A percentile compares a stretch with the other conserved stretches of the same genome.
These are phyloP conservation scores for Elgonia sp. DNA, from an alignment of 2,888 invertebrate genomes.

Conservation along the genomic window DNA sequence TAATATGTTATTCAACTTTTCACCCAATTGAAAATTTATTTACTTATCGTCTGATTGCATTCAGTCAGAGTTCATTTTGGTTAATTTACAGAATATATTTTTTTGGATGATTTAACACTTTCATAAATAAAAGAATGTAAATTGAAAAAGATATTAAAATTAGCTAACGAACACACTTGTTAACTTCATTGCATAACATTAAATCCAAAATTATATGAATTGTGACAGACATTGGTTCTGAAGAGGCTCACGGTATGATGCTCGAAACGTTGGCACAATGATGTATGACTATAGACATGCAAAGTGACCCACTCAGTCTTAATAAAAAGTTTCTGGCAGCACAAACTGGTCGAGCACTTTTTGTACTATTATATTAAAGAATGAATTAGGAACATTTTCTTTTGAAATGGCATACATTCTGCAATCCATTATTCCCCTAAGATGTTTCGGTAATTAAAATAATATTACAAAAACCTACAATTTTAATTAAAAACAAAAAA, in stretches of 20 bases:
- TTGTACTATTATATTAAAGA: slow-evolving; percentile 69
- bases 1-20: no score
- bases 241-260: slow-evolving; percentile 64
- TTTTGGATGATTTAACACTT: background rate
- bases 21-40: no score
- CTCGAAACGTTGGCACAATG: slow-evolving; percentile 69
- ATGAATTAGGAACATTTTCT: slow-evolving; percentile 69
- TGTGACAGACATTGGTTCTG: slow-evolving; percentile 52
- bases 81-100: no score
- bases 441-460: slow-evolving; percentile 44
- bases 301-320: slow-evolving; percentile 74
- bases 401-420: slow-evolving; percentile 36
- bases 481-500: slow-evolving; percentile 31
- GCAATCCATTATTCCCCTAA: slow-evolving; percentile 39
- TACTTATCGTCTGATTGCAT: no score
- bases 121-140: background rate
- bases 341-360: slow-evolving; percentile 70
- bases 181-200: slow-evolving; percentile 36
- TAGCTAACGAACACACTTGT: slow-evolving; percentile 31
- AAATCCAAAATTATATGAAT: slow-evolving; percentile 60
- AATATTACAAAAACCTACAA: slow-evolving; percentile 27
- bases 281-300: slow-evolving; percentile 72
- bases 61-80: no score
- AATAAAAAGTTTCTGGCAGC: slow-evolving; percentile 72
- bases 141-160: slow-evolving; percentile 13